A percentile compares a stretch with the other conserved stretches of the same genome.
Conservation (phyloP, 2,113 vertebrate species). For the Vireo altiloquus region DNA sequence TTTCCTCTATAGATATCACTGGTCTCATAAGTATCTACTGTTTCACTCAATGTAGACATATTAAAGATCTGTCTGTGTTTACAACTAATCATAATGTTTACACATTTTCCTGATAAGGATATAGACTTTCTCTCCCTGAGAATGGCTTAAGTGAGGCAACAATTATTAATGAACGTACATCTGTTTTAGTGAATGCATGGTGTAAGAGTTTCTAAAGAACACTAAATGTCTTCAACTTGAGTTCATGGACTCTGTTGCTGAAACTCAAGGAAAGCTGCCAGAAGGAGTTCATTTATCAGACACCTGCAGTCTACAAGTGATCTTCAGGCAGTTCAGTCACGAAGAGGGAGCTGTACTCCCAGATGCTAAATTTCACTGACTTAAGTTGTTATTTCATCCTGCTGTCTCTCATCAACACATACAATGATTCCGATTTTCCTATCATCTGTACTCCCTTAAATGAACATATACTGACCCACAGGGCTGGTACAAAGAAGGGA, state of each 20-base stretch:
- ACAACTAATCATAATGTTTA: constrained; percentile 61
- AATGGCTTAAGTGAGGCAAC: constrained; percentile 59
- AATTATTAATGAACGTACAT: constrained; percentile 73
- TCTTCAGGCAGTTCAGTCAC: constrained; percentile 11
- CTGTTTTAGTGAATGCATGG: constrained; percentile 41
- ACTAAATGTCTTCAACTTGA: constrained; percentile 58
- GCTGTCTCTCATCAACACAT: not conserved
- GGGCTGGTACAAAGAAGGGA: not conserved
- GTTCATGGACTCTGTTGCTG: not conserved
- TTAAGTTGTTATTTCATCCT: constrained; percentile 8
- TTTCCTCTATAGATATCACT: constrained; percentile 20
- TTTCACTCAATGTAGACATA: constrained; percentile 51
- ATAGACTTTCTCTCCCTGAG: constrained; percentile 48
- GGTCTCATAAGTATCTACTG: not conserved
- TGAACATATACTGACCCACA: not conserved
- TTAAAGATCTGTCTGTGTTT: constrained; percentile 61
- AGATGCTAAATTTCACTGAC: constrained; percentile 15
- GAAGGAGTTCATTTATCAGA: constrained; percentile 59
- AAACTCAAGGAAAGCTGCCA: constrained; percentile 44
- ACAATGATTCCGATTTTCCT: not conserved
- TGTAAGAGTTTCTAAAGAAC: constrained; percentile 27
- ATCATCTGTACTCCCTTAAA: not conserved
- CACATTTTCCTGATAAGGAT: constrained; percentile 54
- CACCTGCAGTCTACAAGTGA: constrained; percentile 31
- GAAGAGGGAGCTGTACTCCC: not conserved